These are phyloP conservation scores for Sigmodon hispidus DNA, from an alignment of 2,113 vertebrate genomes.

Conservation along the genomic window DNA sequence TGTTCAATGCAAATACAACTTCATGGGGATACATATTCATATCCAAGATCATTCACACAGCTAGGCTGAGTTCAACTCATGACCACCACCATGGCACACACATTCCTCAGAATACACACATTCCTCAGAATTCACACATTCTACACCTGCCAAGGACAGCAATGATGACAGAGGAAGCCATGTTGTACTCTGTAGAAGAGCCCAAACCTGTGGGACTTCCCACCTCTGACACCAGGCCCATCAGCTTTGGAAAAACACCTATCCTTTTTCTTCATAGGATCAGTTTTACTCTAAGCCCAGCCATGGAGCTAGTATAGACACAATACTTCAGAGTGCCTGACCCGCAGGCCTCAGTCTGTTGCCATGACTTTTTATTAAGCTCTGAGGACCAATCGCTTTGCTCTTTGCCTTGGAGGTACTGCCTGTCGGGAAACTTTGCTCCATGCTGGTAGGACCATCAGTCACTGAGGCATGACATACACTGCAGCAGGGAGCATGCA, in stretches of 20 bases:
- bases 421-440: constrained; percentile 25
- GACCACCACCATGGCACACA: fast-evolving
- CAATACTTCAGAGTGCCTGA: neutral
- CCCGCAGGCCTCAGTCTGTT: neutral
- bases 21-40: neutral
- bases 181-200: fast-evolving
- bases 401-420: neutral
- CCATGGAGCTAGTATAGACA: neutral
- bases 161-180: neutral
- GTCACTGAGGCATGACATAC: constrained; percentile 17
- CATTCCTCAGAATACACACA: fast-evolving
- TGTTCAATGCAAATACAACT: fast-evolving
- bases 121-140: too few species aligned
- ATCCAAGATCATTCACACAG: neutral
- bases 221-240: neutral
- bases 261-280: neutral
- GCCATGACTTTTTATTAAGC: neutral
- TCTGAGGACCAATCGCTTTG: neutral
- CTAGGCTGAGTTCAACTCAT: neutral
- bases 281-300: neutral
- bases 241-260: neutral
- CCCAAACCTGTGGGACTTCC: neutral
- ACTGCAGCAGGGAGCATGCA: neutral
- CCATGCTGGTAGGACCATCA: constrained; percentile 31
- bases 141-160: neutral